Base-by-base conservation (phyloP, 2,797 vertebrate genomes). In the Eulemur coronatus region DNA sequence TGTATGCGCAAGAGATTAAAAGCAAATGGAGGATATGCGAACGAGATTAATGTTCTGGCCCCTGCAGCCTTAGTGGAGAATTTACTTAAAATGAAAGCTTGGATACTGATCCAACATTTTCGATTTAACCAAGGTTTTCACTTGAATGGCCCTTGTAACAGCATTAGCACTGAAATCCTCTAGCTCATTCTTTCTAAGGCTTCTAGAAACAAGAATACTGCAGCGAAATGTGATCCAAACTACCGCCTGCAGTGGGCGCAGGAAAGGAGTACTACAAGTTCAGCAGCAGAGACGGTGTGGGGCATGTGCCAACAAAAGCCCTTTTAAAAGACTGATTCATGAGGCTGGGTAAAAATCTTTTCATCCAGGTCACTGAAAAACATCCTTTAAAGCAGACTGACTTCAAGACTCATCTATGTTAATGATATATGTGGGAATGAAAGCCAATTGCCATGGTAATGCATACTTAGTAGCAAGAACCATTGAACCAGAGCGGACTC, bases 381-480 rank as follows among this genome's bases (percentile, higher is more conserved):
- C 12, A 96, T 38, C 72, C 94, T 65, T 87, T 95, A 90, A 84
- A 87, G 96, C 92, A 95, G 91, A 95, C 73, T 8, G 46, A 90
- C 57, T 89, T 90, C 65, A 84, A 80, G 95, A 97, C 79, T 90
- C 91, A 87, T 94, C 91, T 96, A 33, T 14, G 92, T 76, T 90
- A 22, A 0, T 69, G 95, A 96, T 91, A 75, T 22, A 95, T 26
- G 88, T 92, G 95, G 84, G 89, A 20, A 95, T 33, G 61, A 91
- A 95, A 96, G 96, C 63, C 97, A 89, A 87, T 26, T 50, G 86
- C 89, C 91, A 95, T 4, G 17, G 92, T 89, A 67, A 96, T 94
- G 89, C 89, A 91, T 11, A 48, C 80, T 93, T 90, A 81, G 93
- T 82, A 88, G 87, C 24, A 57, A 52, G 79, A 97, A 92, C 18